Evolutionary conservation across 92 coral and sea anemone genomes (phyloP).

Genomic region (Epizoanthus scotinus): DNA sequence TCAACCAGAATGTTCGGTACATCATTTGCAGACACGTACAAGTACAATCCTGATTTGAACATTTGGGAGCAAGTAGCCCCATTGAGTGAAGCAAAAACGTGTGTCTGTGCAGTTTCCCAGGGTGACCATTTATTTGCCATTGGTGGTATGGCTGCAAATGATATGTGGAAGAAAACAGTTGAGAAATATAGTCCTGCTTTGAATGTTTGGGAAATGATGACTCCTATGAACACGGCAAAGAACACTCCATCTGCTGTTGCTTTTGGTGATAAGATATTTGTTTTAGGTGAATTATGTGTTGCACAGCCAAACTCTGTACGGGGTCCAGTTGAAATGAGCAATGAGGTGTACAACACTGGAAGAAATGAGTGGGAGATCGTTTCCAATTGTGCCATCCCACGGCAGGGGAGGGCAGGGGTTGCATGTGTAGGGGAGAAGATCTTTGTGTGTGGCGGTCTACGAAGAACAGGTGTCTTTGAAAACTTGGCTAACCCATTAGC

Average conservation of each 20-base stretch:
- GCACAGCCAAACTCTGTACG: constrained; percentile 4
- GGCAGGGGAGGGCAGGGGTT: not conserved
- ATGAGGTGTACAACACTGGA: not conserved
- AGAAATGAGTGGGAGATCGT: constrained; percentile 6
- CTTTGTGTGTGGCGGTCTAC: not conserved
- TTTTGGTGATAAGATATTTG: not conserved
- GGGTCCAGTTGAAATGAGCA: not conserved
- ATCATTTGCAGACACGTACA: not conserved
- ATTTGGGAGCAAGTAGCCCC: constrained; percentile 1
- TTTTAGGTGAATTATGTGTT: not conserved
- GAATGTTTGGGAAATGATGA: not conserved
- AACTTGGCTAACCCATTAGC: not conserved
- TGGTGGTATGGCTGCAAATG: constrained; percentile 7
- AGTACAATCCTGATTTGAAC: not conserved
- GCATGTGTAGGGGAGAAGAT: not conserved
- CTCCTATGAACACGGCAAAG: not conserved
- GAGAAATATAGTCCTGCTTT: not conserved
- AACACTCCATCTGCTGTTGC: not conserved
- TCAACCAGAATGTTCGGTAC: constrained; percentile 53
- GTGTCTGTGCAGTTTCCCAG: not conserved
- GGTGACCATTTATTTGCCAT: constrained; percentile 2
- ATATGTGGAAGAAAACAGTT: constrained; percentile 2
- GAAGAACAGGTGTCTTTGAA: not conserved
- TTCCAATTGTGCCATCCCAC: not conserved
- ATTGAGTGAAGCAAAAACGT: not conserved